Base-by-base conservation (phyloP, 2,113 vertebrate species). In the Spea bombifrons region DNA sequence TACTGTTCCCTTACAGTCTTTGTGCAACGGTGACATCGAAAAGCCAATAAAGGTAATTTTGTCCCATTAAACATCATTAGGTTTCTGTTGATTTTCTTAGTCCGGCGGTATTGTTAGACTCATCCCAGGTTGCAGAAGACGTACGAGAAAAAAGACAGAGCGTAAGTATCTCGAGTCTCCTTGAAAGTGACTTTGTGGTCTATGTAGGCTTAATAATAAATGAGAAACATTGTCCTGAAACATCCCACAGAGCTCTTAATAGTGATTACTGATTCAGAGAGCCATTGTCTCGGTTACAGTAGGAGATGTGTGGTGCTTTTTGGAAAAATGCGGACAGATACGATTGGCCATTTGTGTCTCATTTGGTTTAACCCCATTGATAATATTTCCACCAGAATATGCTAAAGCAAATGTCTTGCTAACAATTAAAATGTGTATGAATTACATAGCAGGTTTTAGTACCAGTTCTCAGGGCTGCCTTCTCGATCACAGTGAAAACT, bases 11-110 rank as follows among this genome's bases (percentile, higher is more conserved):
- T 89, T 99, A 64, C 91, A 98, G 84, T 99, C 97, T 12, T 91
- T 99, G 75, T 99, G 97, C 15, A 94, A 98, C 77, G 97, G 96
- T 82, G 96, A 99, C 48, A 84, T 96, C 76, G 94, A 96, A 83
- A 96, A 96, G 86, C 92, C 88, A 84, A 92, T 98, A 82, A 98
- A 97, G 94, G 97, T 99, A 79, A 30, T 48, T 48, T 3, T 64
- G 47, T 10, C 8, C 13, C 15, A 4, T 45, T 30, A 53, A 53
- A 16, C 5, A 3, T 6, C 1, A 17, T 64, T 64, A 16, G 4
- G 61, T 64, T 64, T 64, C 17, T 61, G 13, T 61, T 12, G 50
- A 7, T 1, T 9, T 8, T 12, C 55, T 17, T 17, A 30, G n/a
- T 64, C 5, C 4, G 5, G 8, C 16, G 4, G 9, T 15, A 61